Evolutionary conservation across 2,888 invertebrate species (phyloP).

Genomic region (Andrena dorsata): DNA sequence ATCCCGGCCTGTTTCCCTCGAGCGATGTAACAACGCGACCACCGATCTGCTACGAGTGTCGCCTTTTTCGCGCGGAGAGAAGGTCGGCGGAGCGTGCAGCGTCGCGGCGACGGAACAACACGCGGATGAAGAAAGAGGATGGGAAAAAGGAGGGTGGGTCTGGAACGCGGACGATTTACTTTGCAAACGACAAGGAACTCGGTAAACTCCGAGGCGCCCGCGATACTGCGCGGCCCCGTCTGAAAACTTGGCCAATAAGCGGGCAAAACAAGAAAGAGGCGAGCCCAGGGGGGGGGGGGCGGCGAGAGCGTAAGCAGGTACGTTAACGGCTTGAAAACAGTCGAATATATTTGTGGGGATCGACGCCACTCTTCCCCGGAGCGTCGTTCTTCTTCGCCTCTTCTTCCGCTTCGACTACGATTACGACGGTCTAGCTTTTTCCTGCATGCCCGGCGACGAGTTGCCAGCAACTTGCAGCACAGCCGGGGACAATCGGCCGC

Average conservation of each 20-base stretch:
- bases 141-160: conserved; percentile 4
- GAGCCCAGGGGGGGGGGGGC: conserved; percentile 51
- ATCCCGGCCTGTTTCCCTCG: conserved; percentile 6
- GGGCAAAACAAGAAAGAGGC: conserved; percentile 79
- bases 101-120: conserved; percentile 26
- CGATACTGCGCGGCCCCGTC: conserved; percentile 74
- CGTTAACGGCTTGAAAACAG: conserved; percentile 78
- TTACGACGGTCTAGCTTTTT: conserved; percentile 36
- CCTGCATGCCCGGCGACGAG: conserved; percentile 5
- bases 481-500: conserved; percentile 24
- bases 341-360: conserved; percentile 71
- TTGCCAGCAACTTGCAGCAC: conserved; percentile 15
- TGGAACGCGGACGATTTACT: conserved; percentile 73
- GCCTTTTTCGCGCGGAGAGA: conserved; percentile 33
- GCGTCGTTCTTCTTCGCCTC: conserved; percentile 42
- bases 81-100: conserved; percentile 17
- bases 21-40: conserved; percentile 45
- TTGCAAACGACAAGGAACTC: conserved; percentile 73
- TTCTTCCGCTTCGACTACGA: conserved; percentile 26
- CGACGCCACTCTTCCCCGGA: conserved; percentile 46
- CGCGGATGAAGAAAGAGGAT: neutral
- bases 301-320: conserved; percentile 73
- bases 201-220: conserved; percentile 75
- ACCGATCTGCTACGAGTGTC: conserved; percentile 28
- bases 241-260: conserved; percentile 81